Conservation (phyloP, 2,888 invertebrate species). For the Pyrrhopygopsis socrates region DNA sequence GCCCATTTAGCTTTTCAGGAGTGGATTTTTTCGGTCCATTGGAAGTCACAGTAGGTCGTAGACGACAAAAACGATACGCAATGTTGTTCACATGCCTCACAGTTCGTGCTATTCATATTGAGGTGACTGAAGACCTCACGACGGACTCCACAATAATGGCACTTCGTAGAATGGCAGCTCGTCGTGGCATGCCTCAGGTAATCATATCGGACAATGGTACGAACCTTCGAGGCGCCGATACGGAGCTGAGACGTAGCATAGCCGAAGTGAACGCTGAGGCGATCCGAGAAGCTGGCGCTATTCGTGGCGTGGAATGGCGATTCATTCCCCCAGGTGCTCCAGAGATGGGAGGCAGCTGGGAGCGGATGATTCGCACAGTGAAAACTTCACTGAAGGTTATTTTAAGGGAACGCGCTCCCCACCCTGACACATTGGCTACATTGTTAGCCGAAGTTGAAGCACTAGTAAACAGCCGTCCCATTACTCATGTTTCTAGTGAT, state of each 20-base stretch:
- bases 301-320: constrained; percentile 61
- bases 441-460: constrained; percentile 62
- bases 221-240: constrained; percentile 28
- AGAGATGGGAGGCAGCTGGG: constrained; percentile 71
- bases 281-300: constrained; percentile 14
- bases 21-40: constrained; percentile 16
- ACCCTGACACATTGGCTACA: constrained; percentile 50
- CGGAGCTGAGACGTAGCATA: constrained; percentile 16
- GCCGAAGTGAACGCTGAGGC: not conserved
- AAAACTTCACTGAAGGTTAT: constrained; percentile 57
- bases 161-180: constrained; percentile 9
- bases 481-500: constrained; percentile 87
- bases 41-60: constrained; percentile 9
- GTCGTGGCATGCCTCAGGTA: constrained; percentile 10
- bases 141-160: constrained; percentile 28
- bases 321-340: constrained; percentile 70
- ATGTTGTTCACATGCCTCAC: constrained; percentile 28
- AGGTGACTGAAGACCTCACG: constrained; percentile 6
- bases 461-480: constrained; percentile 87
- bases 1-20: constrained; percentile 5
- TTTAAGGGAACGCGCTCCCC: constrained; percentile 59
- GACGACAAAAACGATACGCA: constrained; percentile 22
- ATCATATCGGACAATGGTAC: constrained; percentile 24
- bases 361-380: constrained; percentile 59
- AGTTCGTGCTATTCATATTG: constrained; percentile 26